These are phyloP conservation scores for Anorthoa munda DNA, from an alignment of 2,888 invertebrate species.

Conservation along the genomic window DNA sequence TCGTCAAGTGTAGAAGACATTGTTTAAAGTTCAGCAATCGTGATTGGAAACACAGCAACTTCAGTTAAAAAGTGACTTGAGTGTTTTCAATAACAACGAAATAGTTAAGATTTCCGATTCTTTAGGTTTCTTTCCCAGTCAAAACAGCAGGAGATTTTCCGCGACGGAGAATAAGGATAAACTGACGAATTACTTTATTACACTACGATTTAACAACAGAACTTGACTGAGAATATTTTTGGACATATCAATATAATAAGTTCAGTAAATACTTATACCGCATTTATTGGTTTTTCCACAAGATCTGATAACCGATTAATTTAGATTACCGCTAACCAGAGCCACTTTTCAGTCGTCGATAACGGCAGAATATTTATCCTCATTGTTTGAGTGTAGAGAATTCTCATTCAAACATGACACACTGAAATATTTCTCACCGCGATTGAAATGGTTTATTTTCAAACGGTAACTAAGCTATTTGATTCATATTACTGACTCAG, in stretches of 20 bases:
- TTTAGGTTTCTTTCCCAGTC: not conserved
- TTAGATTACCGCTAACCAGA: conserved; percentile 37
- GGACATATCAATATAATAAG: not conserved
- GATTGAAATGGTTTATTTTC: conserved; percentile 33
- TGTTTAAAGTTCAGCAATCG: not conserved
- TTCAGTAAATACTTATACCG: not conserved
- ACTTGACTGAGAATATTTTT: not conserved
- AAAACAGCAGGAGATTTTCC: not conserved
- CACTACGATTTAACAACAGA: not conserved
- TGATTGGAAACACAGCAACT: not conserved
- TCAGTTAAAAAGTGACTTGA: too few species aligned
- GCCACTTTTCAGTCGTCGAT: conserved; percentile 19
- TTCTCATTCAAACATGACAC: conserved; percentile 26
- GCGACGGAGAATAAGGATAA: not conserved
- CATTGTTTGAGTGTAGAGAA: conserved; percentile 25
- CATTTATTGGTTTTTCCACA: conserved; percentile 21
- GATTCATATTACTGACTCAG: conserved; percentile 41
- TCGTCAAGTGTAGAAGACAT: not conserved
- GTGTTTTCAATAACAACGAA: too few species aligned
- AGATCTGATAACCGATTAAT: conserved; percentile 32
- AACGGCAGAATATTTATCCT: conserved; percentile 10
- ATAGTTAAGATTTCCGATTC: too few species aligned
- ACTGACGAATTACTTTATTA: not conserved
- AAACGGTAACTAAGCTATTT: conserved; percentile 11
- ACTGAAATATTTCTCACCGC: conserved; percentile 21